Evolutionary conservation across 1,140 invertebrate genomes (phyloP).

Genomic region (Trachelipus rathkii): DNA sequence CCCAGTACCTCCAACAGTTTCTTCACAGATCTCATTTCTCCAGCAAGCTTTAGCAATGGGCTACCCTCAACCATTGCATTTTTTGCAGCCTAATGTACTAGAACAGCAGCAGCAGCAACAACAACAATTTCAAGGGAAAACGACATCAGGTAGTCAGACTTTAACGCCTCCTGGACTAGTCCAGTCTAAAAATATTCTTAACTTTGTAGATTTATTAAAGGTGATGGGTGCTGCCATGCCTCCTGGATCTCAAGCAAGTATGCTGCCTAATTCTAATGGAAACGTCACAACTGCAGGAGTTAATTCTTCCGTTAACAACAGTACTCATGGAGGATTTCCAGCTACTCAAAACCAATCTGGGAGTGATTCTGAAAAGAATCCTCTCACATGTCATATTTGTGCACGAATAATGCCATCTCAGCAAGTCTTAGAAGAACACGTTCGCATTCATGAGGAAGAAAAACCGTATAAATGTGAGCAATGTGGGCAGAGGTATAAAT

Average conservation of each 20-base stretch:
- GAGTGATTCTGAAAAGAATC: neutral
- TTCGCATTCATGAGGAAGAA: constrained; percentile 53
- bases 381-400: constrained; percentile 44
- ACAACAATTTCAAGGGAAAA: constrained; percentile 12
- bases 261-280: neutral
- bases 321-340: neutral
- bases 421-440: constrained; percentile 43
- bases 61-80: constrained; percentile 33
- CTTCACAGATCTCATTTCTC: constrained; percentile 38
- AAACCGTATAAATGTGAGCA: constrained; percentile 88
- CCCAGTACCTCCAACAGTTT: constrained; percentile 22
- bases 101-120: constrained; percentile 27
- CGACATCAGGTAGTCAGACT: neutral
- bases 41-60: constrained; percentile 41
- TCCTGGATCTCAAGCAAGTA: neutral
- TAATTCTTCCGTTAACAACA: neutral
- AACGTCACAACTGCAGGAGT: neutral
- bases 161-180: constrained; percentile 2
- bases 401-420: constrained; percentile 43
- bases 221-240: neutral
- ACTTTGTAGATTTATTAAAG: neutral
- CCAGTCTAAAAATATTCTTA: constrained; percentile 1
- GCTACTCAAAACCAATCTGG: neutral
- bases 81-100: neutral
- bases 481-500: constrained; percentile 79